A percentile compares a stretch with the other conserved stretches of the same genome.
These are phyloP conservation scores for Phalacrocorax aristotelis DNA, from an alignment of 2,113 vertebrate species.

Conservation along the genomic window DNA sequence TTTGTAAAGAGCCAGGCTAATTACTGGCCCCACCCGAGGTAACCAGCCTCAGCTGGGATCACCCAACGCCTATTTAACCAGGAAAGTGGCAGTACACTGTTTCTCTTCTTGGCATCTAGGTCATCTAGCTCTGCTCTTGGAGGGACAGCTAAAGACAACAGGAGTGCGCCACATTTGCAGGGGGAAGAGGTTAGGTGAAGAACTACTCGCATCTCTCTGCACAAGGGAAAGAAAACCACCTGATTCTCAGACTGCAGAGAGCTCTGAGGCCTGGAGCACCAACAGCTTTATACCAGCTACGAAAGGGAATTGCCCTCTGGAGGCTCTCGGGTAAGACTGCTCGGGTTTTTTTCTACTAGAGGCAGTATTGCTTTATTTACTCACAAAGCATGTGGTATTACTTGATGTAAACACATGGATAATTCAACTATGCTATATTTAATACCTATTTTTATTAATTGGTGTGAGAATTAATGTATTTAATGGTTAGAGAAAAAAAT, in stretches of 20 bases:
- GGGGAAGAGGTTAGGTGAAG: background rate
- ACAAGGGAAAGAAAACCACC: background rate
- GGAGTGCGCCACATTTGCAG: rapidly evolving
- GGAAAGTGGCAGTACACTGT: rapidly evolving
- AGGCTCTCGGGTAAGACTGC: background rate
- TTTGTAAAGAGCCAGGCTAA: background rate
- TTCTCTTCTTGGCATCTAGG: rapidly evolving
- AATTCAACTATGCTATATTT: background rate
- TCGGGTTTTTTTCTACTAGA: background rate
- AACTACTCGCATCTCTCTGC: background rate
- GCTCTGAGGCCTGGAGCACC: background rate
- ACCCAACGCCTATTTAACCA: background rate
- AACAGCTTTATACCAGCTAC: rapidly evolving
- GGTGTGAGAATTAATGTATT: background rate
- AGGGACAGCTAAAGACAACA: rapidly evolving
- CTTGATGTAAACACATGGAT: background rate
- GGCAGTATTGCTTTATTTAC: background rate
- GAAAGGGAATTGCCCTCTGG: background rate
- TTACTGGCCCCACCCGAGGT: background rate
- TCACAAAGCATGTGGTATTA: background rate
- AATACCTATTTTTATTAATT: background rate
- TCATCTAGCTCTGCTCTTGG: background rate
- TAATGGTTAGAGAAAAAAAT: background rate
- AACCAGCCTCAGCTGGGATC: background rate
- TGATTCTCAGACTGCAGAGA: background rate